phyloP scores from a whole-genome alignment of 2,888 invertebrate species.

The Podotricha telesiphe region DNA sequence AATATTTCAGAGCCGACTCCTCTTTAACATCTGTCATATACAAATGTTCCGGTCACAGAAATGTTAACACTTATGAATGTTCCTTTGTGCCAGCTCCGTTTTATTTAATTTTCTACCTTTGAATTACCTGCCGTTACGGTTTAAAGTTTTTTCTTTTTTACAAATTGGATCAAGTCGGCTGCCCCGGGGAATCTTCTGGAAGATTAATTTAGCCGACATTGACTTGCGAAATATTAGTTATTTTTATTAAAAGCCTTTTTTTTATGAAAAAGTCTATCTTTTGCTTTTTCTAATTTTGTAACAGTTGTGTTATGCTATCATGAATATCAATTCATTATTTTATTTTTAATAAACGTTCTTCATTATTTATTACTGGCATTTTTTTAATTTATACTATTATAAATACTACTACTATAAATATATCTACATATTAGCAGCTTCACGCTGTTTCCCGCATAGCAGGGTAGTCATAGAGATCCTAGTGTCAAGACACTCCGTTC shows the following conservation, averaged over 20 bases:
- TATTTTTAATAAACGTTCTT: not conserved
- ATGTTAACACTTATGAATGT: conserved; percentile 22
- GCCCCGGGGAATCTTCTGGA: conserved; percentile 48
- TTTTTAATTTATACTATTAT: not conserved
- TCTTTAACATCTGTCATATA: conserved; percentile 19
- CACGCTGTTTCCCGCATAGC: too few relatives aligned
- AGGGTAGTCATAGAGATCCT: too few relatives aligned
- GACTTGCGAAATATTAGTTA: conserved; percentile 33
- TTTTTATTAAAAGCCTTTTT: conserved; percentile 30
- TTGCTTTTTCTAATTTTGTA: not conserved
- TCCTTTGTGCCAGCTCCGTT: conserved; percentile 31
- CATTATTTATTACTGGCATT: not conserved
- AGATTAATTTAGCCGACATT: conserved; percentile 42
- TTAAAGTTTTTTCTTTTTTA: conserved; percentile 58
- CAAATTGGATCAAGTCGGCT: conserved; percentile 60
- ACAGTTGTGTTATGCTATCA: conserved; percentile 5
- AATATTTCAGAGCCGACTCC: conserved; percentile 10
- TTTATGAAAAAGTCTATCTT: conserved; percentile 7
- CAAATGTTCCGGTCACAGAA: conserved; percentile 18
- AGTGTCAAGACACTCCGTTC: too few relatives aligned
- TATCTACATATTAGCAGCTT: too few relatives aligned
- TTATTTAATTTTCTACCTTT: conserved; percentile 39
- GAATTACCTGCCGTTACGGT: conserved; percentile 43
- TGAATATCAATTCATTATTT: conserved; percentile 9
- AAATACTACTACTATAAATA: too few relatives aligned